Conservation (phyloP, 2,113 vertebrate species). For the Delphinus delphis region DNA sequence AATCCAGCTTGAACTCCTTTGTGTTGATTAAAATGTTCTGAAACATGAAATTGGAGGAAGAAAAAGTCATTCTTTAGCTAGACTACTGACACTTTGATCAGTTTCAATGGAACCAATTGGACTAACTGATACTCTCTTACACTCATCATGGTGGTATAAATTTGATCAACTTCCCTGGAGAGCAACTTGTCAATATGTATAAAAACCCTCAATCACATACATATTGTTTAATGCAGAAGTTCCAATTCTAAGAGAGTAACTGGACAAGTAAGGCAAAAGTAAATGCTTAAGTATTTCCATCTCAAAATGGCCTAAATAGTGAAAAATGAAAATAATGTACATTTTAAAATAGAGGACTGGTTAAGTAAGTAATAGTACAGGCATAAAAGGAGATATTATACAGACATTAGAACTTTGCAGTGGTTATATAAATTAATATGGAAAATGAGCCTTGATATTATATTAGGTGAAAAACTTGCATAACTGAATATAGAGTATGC, state of each 20-base stretch:
- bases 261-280: background rate
- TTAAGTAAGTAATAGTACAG: background rate
- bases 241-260: background rate
- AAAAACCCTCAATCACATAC: background rate
- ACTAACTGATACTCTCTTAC: background rate
- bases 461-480: background rate
- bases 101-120: constrained; percentile 7
- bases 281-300: background rate
- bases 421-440: background rate
- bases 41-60: background rate
- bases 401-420: background rate
- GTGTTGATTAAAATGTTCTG: background rate
- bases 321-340: background rate
- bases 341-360: background rate
- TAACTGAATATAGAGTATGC: background rate
- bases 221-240: background rate
- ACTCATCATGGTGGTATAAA: background rate
- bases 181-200: background rate
- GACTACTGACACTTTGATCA: background rate
- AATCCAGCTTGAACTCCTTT: background rate
- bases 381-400: background rate
- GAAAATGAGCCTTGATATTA: background rate
- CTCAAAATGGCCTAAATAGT: background rate
- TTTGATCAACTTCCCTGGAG: background rate
- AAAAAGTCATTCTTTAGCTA: background rate